Conservation (phyloP, 2,888 invertebrate species). For the Augochlorella aurata region DNA sequence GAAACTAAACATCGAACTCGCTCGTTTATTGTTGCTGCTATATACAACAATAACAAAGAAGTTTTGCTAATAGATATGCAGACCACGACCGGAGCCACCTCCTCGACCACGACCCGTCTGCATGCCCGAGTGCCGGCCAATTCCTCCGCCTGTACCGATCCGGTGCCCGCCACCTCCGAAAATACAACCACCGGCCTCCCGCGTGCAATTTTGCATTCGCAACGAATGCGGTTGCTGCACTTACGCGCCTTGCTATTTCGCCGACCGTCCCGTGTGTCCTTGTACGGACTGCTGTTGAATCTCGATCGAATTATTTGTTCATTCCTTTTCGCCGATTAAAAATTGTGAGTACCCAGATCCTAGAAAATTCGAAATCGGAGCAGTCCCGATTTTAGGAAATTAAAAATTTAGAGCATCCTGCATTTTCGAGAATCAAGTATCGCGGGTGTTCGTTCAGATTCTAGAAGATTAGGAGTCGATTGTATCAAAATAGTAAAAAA, state of each 20-base stretch:
- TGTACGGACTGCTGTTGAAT: conserved; percentile 25
- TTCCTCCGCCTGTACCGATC: conserved; percentile 50
- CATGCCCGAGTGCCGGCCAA: conserved; percentile 61
- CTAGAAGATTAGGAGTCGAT: no score
- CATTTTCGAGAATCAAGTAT: no score
- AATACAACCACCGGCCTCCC: conserved; percentile 63
- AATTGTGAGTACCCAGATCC: no score
- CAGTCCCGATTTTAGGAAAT: no score
- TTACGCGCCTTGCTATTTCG: conserved; percentile 68
- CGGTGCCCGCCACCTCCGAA: conserved; percentile 50
- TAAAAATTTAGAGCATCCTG: no score
- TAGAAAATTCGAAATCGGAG: no score
- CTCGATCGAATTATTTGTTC: background rate
- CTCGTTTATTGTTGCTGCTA: background rate
- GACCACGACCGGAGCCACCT: conserved; percentile 45
- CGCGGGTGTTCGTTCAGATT: no score
- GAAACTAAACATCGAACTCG: background rate
- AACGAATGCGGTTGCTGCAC: conserved; percentile 64
- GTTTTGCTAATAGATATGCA: conserved; percentile 58
- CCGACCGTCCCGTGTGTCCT: conserved; percentile 49
- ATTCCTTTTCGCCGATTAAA: background rate
- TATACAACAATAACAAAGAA: background rate
- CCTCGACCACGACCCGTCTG: conserved; percentile 61
- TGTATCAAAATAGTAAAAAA: no score
- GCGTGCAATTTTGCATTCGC: conserved; percentile 67